Base-by-base conservation (phyloP, 2,797 vertebrate species). In the Cetoscarus ocellatus region DNA sequence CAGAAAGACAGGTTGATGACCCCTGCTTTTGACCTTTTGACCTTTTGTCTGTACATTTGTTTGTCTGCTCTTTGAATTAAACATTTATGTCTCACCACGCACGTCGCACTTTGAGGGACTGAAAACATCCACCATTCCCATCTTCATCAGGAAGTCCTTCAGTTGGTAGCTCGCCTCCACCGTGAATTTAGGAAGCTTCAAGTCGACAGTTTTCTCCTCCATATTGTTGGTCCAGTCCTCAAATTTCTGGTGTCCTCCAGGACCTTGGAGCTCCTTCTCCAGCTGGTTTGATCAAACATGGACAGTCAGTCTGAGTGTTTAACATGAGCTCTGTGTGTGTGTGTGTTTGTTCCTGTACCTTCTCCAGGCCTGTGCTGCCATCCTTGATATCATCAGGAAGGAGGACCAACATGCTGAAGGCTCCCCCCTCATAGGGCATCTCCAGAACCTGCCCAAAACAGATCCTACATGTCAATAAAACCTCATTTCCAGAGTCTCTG, bases 391-490 rank as follows among this genome's bases (percentile, higher is more conserved):
- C 63, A 17, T 92, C 69, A 0, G 97, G 97, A 5, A 99, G 94
- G 70, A 98, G 56, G 66, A 98, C 88, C 53, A 98, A 35, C 95
- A 98, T 95, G 83, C 96, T 97, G 47, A 98, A 87, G 8, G 96
- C 95, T 0, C 90, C 71, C 1, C 78, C 91, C 0, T 68, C 40
- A 3, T 96, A 97, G 0, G 94, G 95, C n/a, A 98, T 58, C 85
- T 96, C 96, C 15, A 98, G 86, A 75, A 96, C 73, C 88, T 82
- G 63, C 47, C 3, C 3, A 56, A n/a, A 51, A 40, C 38, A 15
- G 10, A 13, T 11, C 19, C 8, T 3, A 12, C 3, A 19, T 19
- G 5, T 14, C 15, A 5, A 27, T 13, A 51, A 7, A 51, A 14
- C 13, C 10, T 19, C 15, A 34, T 5, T 8, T 34, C 7, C 27